Evolutionary conservation across 2,113 vertebrate species (phyloP).

Genomic region (Picathartes gymnocephalus): DNA sequence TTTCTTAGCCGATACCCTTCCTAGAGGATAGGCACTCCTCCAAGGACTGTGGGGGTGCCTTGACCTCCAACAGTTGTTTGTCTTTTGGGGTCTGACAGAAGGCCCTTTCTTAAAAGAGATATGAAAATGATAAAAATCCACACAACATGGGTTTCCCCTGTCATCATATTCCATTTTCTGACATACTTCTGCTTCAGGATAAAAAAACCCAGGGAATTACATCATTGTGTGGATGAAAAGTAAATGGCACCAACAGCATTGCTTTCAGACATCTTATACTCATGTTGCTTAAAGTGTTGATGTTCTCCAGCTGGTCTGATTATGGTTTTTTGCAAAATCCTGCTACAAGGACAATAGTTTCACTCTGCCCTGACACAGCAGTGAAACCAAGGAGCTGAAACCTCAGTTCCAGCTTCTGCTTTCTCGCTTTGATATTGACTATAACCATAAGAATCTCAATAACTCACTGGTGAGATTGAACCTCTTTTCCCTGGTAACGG

Average conservation of each 20-base stretch:
- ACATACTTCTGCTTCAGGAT: not conserved
- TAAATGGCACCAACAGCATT: not conserved
- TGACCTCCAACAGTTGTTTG: not conserved
- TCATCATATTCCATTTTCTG: not conserved
- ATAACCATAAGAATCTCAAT: slow-evolving; percentile 45
- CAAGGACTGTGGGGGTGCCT: not conserved
- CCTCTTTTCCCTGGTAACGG: slow-evolving; percentile 66
- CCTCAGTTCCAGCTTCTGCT: slow-evolving; percentile 68
- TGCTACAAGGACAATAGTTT: not conserved
- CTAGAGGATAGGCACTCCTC: not conserved
- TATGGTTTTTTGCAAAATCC: slow-evolving; percentile 19
- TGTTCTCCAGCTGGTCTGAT: not conserved
- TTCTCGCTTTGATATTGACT: slow-evolving; percentile 61
- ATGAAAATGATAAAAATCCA: not conserved
- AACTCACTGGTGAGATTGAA: slow-evolving; percentile 70
- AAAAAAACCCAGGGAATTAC: not conserved
- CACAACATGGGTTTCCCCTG: not conserved
- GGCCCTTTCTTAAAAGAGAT: not conserved
- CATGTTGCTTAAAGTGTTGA: not conserved
- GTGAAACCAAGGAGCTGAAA: slow-evolving; percentile 60
- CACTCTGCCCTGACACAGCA: slow-evolving; percentile 38
- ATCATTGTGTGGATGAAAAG: not conserved
- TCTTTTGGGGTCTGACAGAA: not conserved
- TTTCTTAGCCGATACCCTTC: not conserved
- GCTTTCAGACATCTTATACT: not conserved